phyloP scores from a whole-genome alignment of 2,888 invertebrate genomes.

The Ormyrus labotus region DNA sequence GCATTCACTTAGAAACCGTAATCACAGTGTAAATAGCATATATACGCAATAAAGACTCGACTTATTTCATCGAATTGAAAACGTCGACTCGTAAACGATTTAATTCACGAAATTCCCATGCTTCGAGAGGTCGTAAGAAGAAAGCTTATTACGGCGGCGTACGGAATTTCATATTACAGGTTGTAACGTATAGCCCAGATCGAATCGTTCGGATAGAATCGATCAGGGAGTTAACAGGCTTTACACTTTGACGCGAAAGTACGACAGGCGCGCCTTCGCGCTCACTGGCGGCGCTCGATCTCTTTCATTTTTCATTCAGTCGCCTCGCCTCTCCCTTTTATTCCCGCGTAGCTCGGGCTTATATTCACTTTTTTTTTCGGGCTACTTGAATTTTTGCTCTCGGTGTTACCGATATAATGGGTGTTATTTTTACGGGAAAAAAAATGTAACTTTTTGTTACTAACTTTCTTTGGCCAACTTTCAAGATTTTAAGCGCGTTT shows the following conservation, averaged over 20 bases:
- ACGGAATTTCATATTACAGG: slow-evolving; percentile 69
- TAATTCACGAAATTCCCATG: no score
- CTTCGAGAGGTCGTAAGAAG: slow-evolving; percentile 59
- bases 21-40: no score
- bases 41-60: no score
- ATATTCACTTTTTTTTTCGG: slow-evolving; percentile 27
- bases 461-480: no score
- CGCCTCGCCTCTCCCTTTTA: slow-evolving; percentile 16
- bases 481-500: no score
- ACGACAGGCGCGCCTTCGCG: slow-evolving; percentile 45
- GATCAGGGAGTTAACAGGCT: slow-evolving; percentile 70
- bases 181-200: slow-evolving; percentile 66
- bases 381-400: no score
- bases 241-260: slow-evolving; percentile 68
- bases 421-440: no score
- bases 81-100: no score
- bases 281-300: background rate
- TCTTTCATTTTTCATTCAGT: slow-evolving; percentile 45
- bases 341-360: slow-evolving; percentile 14
- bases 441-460: no score
- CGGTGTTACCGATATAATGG: no score
- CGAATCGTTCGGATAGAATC: slow-evolving; percentile 65
- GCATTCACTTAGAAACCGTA: no score
- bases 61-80: no score
- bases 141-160: slow-evolving; percentile 66